phyloP scores from a whole-genome alignment of 2,797 vertebrate species.

The Diplodus puntazzo region DNA sequence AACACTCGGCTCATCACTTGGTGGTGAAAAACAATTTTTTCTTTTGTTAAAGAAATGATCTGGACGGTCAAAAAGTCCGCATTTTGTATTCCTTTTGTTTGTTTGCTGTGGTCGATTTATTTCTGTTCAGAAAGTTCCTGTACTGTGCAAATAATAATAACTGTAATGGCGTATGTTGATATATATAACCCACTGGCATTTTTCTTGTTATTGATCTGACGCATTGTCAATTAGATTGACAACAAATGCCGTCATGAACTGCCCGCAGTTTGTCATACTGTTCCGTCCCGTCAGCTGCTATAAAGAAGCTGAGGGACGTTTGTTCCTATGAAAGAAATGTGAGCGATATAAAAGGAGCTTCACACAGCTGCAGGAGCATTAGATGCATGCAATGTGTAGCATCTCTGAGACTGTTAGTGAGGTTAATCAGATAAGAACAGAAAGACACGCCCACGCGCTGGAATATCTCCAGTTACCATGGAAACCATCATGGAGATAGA shows the following conservation, averaged over 20 bases:
- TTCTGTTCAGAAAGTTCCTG: not conserved
- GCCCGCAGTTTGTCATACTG: too few relatives aligned
- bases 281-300: not conserved
- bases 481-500: constrained; percentile 76
- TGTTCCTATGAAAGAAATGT: constrained; percentile 15
- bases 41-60: too few relatives aligned
- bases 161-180: too few relatives aligned
- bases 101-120: not conserved
- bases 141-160: too few relatives aligned
- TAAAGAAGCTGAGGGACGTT: not conserved
- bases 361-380: constrained; percentile 46
- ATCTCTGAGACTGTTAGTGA: constrained; percentile 58
- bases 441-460: constrained; percentile 76
- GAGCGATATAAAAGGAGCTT: constrained; percentile 2
- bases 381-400: constrained; percentile 62
- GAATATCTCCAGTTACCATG: constrained; percentile 84
- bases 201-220: not conserved
- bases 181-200: too few relatives aligned
- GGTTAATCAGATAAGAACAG: constrained; percentile 80
- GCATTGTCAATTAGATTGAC: not conserved
- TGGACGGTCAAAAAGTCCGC: not conserved
- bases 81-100: not conserved
- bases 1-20: constrained; percentile 33
- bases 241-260: not conserved
- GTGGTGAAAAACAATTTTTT: not conserved